A percentile compares a stretch with the other conserved stretches of the same genome.
These are phyloP conservation scores for Bombus affinis DNA, from an alignment of 1,140 invertebrate genomes.

Conservation along the genomic window DNA sequence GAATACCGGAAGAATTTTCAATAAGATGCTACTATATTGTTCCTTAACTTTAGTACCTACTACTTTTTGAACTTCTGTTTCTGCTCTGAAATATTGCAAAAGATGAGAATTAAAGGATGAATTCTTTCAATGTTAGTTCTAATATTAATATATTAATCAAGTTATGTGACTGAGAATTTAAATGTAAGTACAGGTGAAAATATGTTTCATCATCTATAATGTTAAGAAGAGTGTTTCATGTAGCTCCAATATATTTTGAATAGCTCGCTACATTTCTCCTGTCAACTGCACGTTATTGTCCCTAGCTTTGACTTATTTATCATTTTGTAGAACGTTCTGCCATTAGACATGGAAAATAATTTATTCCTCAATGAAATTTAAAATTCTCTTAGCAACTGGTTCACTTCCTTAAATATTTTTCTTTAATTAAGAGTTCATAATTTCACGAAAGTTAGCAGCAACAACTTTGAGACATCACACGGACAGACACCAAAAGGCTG, in stretches of 20 bases:
- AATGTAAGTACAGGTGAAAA: too few species aligned
- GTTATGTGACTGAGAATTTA: not conserved
- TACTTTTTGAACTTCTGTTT: not conserved
- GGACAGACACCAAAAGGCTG: not conserved
- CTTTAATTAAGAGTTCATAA: not conserved
- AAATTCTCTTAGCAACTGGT: too few species aligned
- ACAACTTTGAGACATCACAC: not conserved
- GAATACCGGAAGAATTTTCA: not conserved
- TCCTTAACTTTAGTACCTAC: not conserved
- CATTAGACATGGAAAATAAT: not conserved
- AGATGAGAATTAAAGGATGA: not conserved
- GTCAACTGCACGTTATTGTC: not conserved
- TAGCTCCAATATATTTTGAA: too few species aligned
- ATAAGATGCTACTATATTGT: not conserved
- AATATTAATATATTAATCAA: not conserved
- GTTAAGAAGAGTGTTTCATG: not conserved
- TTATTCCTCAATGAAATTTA: not conserved
- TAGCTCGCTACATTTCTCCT: not conserved
- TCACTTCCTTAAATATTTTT: not conserved
- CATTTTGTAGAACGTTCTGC: not conserved
- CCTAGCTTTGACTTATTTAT: not conserved
- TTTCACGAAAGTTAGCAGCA: not conserved
- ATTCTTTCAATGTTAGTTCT: not conserved
- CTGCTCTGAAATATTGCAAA: not conserved
- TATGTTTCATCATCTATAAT: not conserved